Conservation (phyloP, 1,140 invertebrate species). For the Drosophila fuyamai region DNA sequence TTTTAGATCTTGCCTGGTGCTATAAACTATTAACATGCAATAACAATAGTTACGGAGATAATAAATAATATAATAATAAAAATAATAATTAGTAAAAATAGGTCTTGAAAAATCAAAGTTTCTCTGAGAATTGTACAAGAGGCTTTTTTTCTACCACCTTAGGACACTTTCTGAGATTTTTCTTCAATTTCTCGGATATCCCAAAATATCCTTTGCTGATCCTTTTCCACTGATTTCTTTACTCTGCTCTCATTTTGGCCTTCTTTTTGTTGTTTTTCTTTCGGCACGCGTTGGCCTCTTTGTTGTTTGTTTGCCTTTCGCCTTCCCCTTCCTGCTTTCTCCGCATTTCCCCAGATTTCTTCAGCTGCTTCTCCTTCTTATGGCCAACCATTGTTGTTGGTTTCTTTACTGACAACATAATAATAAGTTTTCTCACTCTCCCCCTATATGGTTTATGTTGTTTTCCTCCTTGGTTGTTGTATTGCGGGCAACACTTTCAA, state of each 20-base stretch:
- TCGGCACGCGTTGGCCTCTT: conserved; percentile 44
- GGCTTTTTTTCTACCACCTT: too few relatives aligned
- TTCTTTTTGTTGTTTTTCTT: conserved; percentile 21
- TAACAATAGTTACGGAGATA: too few relatives aligned
- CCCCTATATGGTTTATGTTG: conserved; percentile 25
- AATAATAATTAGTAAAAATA: too few relatives aligned
- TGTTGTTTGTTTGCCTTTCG: conserved; percentile 26
- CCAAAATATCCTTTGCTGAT: background rate
- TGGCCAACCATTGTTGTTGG: conserved; percentile 50
- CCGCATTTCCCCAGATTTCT: background rate
- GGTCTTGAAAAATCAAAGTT: too few relatives aligned
- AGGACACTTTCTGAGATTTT: too few relatives aligned
- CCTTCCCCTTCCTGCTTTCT: background rate
- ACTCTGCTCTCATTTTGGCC: background rate
- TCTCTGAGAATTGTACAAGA: too few relatives aligned
- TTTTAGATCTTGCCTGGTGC: background rate
- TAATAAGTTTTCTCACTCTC: conserved; percentile 71
- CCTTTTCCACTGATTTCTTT: conserved; percentile 19
- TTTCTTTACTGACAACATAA: conserved; percentile 78
- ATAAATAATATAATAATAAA: too few relatives aligned
- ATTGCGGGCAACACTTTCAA: conserved; percentile 61
- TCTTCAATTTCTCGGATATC: background rate
- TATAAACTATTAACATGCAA: too few relatives aligned
- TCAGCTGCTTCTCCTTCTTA: conserved; percentile 15
- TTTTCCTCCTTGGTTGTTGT: conserved; percentile 32